Conservation (phyloP, 2,113 vertebrate genomes). For the Mastomys coucha region DNA sequence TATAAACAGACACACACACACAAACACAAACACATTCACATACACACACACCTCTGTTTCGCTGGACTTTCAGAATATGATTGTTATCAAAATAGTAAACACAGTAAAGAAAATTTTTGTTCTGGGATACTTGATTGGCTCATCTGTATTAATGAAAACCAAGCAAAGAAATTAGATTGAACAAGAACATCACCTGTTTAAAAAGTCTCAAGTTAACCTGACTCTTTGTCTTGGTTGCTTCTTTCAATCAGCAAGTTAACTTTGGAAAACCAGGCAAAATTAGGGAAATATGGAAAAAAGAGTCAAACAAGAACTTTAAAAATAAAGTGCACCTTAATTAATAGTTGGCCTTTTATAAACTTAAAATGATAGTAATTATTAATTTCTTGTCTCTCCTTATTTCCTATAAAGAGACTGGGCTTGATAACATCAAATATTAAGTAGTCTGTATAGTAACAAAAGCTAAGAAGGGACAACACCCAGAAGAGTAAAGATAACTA, state of each 20-base stretch:
- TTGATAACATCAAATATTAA: background rate
- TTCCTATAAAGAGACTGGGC: background rate
- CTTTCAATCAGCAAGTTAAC: background rate
- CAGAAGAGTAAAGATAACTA: constrained; percentile 17
- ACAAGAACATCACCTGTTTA: background rate
- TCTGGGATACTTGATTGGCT: background rate
- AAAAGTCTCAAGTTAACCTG: background rate
- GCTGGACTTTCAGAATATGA: background rate
- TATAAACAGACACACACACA: background rate
- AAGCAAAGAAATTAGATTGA: background rate
- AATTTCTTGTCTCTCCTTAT: background rate
- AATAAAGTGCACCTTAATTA: background rate
- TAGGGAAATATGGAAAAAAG: background rate
- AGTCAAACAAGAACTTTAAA: background rate
- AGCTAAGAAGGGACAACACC: background rate
- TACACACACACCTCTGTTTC: background rate
- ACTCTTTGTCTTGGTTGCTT: background rate
- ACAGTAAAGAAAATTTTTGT: background rate
- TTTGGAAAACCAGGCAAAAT: background rate
- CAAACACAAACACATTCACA: too few relatives aligned
- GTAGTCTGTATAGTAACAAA: background rate
- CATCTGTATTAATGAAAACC: background rate
- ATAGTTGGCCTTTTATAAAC: background rate
- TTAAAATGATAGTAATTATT: background rate
- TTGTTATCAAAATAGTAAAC: constrained; percentile 11